These are phyloP conservation scores for Nanger granti DNA, from an alignment of 2,113 vertebrate species.

Conservation along the genomic window DNA sequence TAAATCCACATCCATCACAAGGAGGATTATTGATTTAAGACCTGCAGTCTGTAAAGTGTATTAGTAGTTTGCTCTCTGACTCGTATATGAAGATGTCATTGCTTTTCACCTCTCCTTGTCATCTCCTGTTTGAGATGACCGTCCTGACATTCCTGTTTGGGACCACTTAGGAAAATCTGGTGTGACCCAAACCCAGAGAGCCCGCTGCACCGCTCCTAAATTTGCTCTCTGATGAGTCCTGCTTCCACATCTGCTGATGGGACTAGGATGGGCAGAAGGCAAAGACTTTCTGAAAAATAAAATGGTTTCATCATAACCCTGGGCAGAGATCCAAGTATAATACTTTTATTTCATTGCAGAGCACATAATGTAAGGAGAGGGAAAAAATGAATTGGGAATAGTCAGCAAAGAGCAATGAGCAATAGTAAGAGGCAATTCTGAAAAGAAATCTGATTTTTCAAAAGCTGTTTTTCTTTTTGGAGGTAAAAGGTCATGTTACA, in stretches of 20 bases:
- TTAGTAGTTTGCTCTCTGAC: background rate
- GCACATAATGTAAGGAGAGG: background rate
- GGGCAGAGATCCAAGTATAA: background rate
- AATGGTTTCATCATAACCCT: background rate
- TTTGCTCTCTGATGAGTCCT: background rate
- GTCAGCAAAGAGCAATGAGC: background rate
- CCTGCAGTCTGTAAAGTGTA: background rate
- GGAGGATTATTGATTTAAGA: background rate
- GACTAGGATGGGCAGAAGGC: background rate
- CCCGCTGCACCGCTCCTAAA: background rate
- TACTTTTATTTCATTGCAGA: background rate
- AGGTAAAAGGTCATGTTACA: constrained; percentile 65
- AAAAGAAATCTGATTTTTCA: background rate
- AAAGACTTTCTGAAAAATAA: background rate
- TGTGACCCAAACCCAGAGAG: background rate
- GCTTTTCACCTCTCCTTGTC: background rate
- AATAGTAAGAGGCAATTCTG: background rate
- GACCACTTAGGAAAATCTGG: background rate
- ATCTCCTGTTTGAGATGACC: background rate
- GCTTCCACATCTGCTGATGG: background rate
- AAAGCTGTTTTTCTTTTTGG: background rate
- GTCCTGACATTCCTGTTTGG: background rate
- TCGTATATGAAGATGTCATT: background rate
- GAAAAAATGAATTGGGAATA: background rate
- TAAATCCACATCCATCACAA: background rate